Percentiles rank a stretch among this genome's conserved stretches.
Evolutionary conservation across 2,113 vertebrate species (phyloP).

Genomic region (Rhodinocichla rosea): DNA sequence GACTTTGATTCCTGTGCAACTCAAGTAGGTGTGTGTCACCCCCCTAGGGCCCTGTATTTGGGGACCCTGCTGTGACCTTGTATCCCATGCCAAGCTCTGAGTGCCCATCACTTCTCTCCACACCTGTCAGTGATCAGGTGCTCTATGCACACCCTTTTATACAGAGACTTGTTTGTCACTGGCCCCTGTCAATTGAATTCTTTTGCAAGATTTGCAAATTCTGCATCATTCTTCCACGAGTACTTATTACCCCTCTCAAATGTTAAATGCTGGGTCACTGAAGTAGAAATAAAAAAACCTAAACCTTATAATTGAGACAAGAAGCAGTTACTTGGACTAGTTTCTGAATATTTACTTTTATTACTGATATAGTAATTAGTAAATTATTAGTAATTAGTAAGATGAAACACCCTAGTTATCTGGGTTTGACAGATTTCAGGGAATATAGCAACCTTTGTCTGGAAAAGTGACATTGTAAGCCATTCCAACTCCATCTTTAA

Average conservation of each 20-base stretch:
- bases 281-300: not conserved
- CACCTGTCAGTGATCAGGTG: fast-evolving
- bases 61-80: fast-evolving
- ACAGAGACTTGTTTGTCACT: not conserved
- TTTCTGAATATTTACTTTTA: not conserved
- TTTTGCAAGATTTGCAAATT: not conserved
- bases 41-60: too few relatives aligned
- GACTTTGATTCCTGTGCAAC: not conserved
- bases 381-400: not conserved
- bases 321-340: not conserved
- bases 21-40: not conserved
- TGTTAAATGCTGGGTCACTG: not conserved
- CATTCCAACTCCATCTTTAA: not conserved
- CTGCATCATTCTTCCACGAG: not conserved
- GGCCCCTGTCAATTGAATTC: not conserved
- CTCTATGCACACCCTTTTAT: not conserved
- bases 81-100: fast-evolving
- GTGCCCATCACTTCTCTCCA: not conserved
- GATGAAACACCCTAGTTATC: not conserved
- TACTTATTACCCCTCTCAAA: not conserved
- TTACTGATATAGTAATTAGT: not conserved
- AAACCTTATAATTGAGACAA: not conserved
- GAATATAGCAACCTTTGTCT: not conserved
- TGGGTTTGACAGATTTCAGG: not conserved
- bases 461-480: not conserved